Evolutionary conservation across 2,797 vertebrate genomes (phyloP), one percentile per base, ranked within the genome.

Genomic region (Coendou prehensilis): DNA sequence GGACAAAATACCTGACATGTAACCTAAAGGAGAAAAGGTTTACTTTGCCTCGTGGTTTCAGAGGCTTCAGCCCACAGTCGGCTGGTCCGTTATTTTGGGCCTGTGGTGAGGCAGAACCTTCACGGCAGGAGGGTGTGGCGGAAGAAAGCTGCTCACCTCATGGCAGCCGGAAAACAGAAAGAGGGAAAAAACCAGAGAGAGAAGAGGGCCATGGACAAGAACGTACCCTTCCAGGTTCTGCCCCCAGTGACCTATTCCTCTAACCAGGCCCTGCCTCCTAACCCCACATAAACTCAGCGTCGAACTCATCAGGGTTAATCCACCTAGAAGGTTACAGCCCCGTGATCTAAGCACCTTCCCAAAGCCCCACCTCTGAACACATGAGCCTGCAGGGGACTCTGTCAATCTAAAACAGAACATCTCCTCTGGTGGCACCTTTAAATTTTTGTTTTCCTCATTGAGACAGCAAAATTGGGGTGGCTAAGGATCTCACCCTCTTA

Each of bases 401-500:
- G 73, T 23, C 28, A 5, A 28, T 28, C 73, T 47, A 47, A 75
- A 28, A 26, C 73, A 75, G 22, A 75, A 47, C 45, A 3, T 9
- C 14, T 45, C 67, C 26, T 84, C 56, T 23, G 41, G 17, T 1
- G 17, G 15, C 52, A 87, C 57, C n/a, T 80, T 37, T 18, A 89
- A 11, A 45, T 69, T 33, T 86, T 79, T 75, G n/a, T 94, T 78
- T 79, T 54, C 86, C 81, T 82, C 56, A 87, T 20, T 57, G 18
- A 87, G 50, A 94, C 5, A 52, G 61, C n/a, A 84, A 83, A 94
- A 59, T 11, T 73, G 50, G 18, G 22, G 13, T 69, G 2, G 37
- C 82, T 64, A 93, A 83, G 22, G 26, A n/a, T 83, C 81, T 89
- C 28, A 56, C 8, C 52, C 54, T 79, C 78, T 84, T 64, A 90